Base-by-base conservation (phyloP, 2,113 vertebrate genomes). In the Morone chrysops region DNA sequence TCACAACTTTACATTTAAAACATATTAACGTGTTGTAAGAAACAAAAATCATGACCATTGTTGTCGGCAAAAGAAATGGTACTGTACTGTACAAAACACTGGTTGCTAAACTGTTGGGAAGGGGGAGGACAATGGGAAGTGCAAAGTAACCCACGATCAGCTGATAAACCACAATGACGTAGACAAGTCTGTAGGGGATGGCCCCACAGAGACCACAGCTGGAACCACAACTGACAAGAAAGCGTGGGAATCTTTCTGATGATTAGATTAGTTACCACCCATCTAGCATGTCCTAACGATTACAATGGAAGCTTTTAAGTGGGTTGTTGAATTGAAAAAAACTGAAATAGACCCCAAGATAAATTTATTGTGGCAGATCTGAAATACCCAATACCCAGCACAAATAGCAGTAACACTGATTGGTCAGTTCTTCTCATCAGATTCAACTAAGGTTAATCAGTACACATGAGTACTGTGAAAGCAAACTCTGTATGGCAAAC, bases 81-180 rank as follows among this genome's bases (percentile, higher is more conserved):
- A 41, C 10, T 63, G 6, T 43, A n/a, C 10, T 63, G 6, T 43
- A n/a, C 66, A 50, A 81, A 43, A 73, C 22, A 41, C 2, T 67
- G 17, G 16, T 68, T 76, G 45, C 25, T 45, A 66, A 10, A 71
- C n/a, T 41, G 53, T 31, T 72, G 59, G 13, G 70, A 80, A 80
- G 63, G 4, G 31, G 9, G 53, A 56, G 43, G 48, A 62, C 20
- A 65, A 65, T 71, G 84, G 82, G 57, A 87, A 80, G 68, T 72
- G 57, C 54, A 74, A 85, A 89, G 69, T 70, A 85, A 77, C 75
- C 67, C 22, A 5, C 61, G 88, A 82, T 90, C 77, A 92, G 82
- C 78, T 84, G 80, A 81, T 22, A 82, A 90, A 93, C 90, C 93
- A 12, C 94, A 93, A 41, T 92, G 91, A 93, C 87, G 92, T 85